Percentiles rank a stretch among this genome's conserved stretches.
Evolutionary conservation across 2,888 invertebrate genomes (phyloP).

Genomic region (Caenorhabditis japonica): DNA sequence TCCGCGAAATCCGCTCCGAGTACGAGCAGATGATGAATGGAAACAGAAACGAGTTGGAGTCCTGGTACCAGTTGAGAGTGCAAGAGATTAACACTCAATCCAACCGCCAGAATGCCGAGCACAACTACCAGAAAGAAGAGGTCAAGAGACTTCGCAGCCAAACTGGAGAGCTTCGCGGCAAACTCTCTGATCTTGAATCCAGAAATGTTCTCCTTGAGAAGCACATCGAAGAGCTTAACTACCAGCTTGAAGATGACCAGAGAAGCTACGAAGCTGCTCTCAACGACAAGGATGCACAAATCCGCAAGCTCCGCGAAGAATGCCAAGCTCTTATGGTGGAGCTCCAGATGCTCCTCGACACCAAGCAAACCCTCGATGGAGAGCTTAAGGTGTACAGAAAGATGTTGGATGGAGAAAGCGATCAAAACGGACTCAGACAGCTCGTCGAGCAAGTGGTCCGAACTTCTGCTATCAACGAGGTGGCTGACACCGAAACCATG

Average conservation of each 20-base stretch:
- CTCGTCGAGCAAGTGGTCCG: conserved; percentile 77
- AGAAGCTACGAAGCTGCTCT: conserved; percentile 78
- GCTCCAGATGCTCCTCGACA: conserved; percentile 79
- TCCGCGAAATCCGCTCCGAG: conserved; percentile 80
- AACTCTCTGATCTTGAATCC: conserved; percentile 79
- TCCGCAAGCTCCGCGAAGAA: conserved; percentile 77
- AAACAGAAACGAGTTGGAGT: conserved; percentile 79
- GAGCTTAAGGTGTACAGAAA: conserved; percentile 81
- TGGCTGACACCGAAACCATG: conserved; percentile 68
- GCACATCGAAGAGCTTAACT: conserved; percentile 79
- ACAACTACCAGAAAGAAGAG: conserved; percentile 77
- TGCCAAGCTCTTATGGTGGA: conserved; percentile 79
- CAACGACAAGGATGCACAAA: conserved; percentile 77
- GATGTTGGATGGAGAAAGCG: conserved; percentile 80
- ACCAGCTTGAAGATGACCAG: conserved; percentile 78
- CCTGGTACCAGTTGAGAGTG: conserved; percentile 80
- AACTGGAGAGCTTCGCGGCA: conserved; percentile 78
- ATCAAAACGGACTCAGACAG: conserved; percentile 77
- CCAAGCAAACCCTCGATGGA: conserved; percentile 80
- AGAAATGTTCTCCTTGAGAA: conserved; percentile 79
- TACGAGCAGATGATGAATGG: conserved; percentile 78
- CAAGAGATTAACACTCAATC: conserved; percentile 80
- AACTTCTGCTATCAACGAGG: conserved; percentile 74
- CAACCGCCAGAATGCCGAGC: conserved; percentile 79
- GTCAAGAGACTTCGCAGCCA: conserved; percentile 79